Conservation (phyloP, 2,888 invertebrate species). For the Lysandra coridon region DNA sequence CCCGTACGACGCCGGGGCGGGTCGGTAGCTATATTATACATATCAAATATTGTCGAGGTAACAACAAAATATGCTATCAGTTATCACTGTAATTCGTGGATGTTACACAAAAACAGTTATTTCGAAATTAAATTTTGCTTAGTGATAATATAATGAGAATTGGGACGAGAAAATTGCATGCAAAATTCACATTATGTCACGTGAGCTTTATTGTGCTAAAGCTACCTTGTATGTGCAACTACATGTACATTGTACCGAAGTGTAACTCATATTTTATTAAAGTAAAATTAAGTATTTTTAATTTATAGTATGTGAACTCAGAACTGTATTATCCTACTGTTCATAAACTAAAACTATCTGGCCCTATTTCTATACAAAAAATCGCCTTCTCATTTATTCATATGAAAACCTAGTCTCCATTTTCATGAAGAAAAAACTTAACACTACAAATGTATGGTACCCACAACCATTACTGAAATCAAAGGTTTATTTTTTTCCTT, state of each 20-base stretch:
- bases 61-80: neutral
- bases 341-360: too few species aligned
- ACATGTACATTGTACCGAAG: neutral
- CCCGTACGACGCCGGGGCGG: too few species aligned
- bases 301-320: neutral
- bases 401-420: too few species aligned
- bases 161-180: constrained; percentile 26
- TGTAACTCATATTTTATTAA: neutral
- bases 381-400: too few species aligned
- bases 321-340: neutral
- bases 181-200: constrained; percentile 17
- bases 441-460: too few species aligned
- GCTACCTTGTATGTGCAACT: neutral
- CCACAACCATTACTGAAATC: too few species aligned
- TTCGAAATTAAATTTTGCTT: constrained; percentile 18
- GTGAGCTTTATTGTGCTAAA: constrained; percentile 5
- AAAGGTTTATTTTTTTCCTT: too few species aligned
- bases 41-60: too few species aligned
- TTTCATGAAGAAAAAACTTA: too few species aligned
- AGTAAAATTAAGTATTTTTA: neutral
- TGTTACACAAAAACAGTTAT: constrained; percentile 6
- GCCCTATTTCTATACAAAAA: too few species aligned
- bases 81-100: neutral
- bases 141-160: constrained; percentile 22
- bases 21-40: too few species aligned